Conservation (phyloP, 2,888 invertebrate genomes). For the Mesorhabditis belari region DNA sequence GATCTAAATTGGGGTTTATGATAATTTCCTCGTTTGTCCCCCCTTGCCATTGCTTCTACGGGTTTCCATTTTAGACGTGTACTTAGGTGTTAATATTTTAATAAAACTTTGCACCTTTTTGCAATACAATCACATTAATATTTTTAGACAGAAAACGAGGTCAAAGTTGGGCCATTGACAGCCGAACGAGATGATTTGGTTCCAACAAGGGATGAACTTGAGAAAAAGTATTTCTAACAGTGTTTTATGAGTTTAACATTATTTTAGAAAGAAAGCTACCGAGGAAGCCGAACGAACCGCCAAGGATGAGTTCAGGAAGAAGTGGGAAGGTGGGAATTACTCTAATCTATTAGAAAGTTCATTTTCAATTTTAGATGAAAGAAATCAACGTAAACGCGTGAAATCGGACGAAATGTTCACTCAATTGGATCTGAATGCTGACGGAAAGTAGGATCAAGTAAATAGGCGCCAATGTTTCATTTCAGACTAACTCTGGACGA, state of each 20-base stretch:
- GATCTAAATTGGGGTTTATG: background rate
- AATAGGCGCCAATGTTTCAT: constrained; percentile 55
- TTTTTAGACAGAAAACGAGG: constrained; percentile 54
- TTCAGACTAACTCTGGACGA: background rate
- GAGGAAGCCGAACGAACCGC: constrained; percentile 66
- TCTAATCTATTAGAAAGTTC: background rate
- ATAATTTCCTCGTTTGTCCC: too few species aligned
- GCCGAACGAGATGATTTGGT: constrained; percentile 68
- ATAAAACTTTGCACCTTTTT: background rate
- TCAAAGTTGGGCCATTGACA: constrained; percentile 64
- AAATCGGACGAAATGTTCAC: constrained; percentile 63
- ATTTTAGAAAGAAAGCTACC: constrained; percentile 62
- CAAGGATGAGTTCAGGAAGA: constrained; percentile 60
- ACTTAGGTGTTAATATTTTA: background rate
- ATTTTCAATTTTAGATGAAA: background rate
- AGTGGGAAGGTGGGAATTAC: constrained; percentile 50
- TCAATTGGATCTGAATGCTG: constrained; percentile 72
- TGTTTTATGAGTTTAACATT: background rate
- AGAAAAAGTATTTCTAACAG: constrained; percentile 23
- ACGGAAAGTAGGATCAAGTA: constrained; percentile 60
- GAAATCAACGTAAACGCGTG: background rate
- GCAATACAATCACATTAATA: background rate
- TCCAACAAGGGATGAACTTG: constrained; percentile 61
- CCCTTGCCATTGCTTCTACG: too few species aligned
- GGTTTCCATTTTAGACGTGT: background rate